A percentile compares a stretch with the other conserved stretches of the same genome.
Evolutionary conservation across 2,797 vertebrate genomes (phyloP).

Genomic region (Falco columbarius): DNA sequence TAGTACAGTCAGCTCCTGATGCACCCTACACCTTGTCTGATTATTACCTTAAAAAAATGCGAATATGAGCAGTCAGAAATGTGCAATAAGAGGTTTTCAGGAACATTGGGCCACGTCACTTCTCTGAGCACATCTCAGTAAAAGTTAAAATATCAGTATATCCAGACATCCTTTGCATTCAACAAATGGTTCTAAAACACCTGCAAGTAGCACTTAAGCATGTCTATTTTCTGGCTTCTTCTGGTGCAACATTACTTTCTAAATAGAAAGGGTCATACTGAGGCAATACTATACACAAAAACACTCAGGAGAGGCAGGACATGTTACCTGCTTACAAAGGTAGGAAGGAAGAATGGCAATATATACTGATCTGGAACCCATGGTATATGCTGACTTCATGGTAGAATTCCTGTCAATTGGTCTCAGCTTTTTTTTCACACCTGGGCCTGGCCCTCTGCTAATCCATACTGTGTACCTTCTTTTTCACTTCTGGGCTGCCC

Average conservation of each 20-base stretch:
- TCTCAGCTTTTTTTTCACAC: not conserved
- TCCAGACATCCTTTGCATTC: not conserved
- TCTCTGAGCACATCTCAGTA: not conserved
- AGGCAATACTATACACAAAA: not conserved
- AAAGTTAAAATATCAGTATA: not conserved
- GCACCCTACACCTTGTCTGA: not conserved
- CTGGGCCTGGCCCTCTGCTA: not conserved
- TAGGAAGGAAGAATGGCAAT: not conserved
- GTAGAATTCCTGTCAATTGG: not conserved
- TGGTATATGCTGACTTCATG: not conserved
- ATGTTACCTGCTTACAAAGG: not conserved
- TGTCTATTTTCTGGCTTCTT: not conserved
- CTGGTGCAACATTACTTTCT: not conserved
- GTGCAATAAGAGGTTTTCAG: not conserved
- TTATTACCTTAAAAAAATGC: not conserved
- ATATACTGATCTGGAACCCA: not conserved
- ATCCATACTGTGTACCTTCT: not conserved
- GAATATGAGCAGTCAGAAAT: not conserved
- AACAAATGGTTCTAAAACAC: not conserved
- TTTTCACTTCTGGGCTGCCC: not conserved
- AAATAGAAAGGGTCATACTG: not conserved
- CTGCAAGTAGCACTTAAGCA: not conserved
- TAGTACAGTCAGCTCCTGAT: not conserved
- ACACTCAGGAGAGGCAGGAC: not conserved
- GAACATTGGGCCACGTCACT: not conserved